Percentiles rank a stretch among this genome's conserved stretches.
phyloP scores from a whole-genome alignment of 2,888 invertebrate species.

The Cabera pusaria region DNA sequence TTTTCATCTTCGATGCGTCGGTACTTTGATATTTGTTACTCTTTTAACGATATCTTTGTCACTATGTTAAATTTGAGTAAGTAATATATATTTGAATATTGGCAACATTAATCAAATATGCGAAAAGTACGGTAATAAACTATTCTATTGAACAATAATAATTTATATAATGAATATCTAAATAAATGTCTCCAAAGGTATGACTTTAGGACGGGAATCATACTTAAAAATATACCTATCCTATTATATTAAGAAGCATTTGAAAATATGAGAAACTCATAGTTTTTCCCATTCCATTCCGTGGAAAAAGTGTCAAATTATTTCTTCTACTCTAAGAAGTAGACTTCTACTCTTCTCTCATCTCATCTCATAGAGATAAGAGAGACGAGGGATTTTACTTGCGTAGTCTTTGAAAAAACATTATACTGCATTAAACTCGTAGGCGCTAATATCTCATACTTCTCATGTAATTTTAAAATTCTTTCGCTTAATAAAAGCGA shows the following conservation, averaged over 20 bases:
- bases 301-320: too few species aligned
- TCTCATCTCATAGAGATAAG: too few species aligned
- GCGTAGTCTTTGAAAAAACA: too few species aligned
- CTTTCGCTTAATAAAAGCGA: too few species aligned
- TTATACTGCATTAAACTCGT: too few species aligned
- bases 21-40: conserved; percentile 45
- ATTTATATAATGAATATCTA: conserved; percentile 10
- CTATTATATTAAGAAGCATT: conserved; percentile 2
- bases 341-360: too few species aligned
- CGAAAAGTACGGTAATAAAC: conserved; percentile 10
- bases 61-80: conserved; percentile 17
- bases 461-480: too few species aligned
- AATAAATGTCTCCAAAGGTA: conserved; percentile 29
- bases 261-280: too few species aligned
- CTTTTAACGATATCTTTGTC: conserved; percentile 29
- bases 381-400: too few species aligned
- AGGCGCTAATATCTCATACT: too few species aligned
- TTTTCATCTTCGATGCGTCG: conserved; percentile 52
- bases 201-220: conserved; percentile 35
- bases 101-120: conserved; percentile 12
- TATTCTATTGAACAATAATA: conserved; percentile 6
- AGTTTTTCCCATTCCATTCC: conserved; percentile 8
- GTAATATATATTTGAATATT: conserved; percentile 11
- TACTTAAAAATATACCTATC: conserved; percentile 18
- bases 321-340: too few species aligned